Percentiles rank a stretch among this genome's conserved stretches.
Evolutionary conservation across 1,140 invertebrate species (phyloP).

Genomic region (Periplaneta americana): DNA sequence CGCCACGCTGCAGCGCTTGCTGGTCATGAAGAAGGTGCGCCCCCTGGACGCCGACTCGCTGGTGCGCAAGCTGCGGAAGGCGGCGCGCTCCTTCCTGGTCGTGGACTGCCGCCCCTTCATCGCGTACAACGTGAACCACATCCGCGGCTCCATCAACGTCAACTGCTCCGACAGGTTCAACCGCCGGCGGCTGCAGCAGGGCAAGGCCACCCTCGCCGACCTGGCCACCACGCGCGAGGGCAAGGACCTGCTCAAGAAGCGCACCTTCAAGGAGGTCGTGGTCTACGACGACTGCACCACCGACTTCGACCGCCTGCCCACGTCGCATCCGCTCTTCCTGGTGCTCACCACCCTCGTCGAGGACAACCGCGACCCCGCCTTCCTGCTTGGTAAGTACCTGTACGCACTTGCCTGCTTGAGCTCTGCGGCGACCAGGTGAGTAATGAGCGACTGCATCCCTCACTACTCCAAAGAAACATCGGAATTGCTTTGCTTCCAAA

Average conservation of each 20-base stretch:
- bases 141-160: slow-evolving; percentile 66
- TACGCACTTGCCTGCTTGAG: too few relatives aligned
- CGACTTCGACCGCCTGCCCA: slow-evolving; percentile 51
- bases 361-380: slow-evolving; percentile 60
- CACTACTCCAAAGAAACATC: too few relatives aligned
- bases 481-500: too few relatives aligned
- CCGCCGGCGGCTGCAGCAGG: slow-evolving; percentile 57
- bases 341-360: slow-evolving; percentile 62
- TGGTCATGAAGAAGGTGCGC: slow-evolving; percentile 37
- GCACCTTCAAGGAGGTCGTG: slow-evolving; percentile 52
- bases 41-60: slow-evolving; percentile 32
- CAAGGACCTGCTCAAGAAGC: slow-evolving; percentile 55
- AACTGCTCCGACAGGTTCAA: slow-evolving; percentile 72
- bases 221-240: slow-evolving; percentile 55
- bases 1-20: slow-evolving; percentile 43
- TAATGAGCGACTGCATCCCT: too few relatives aligned
- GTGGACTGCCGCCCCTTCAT: slow-evolving; percentile 70
- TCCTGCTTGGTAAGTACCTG: slow-evolving; percentile 64
- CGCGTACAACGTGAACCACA: slow-evolving; percentile 64
- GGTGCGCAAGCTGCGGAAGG: slow-evolving; percentile 22
- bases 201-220: slow-evolving; percentile 60
- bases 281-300: slow-evolving; percentile 63
- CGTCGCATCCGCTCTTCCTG: slow-evolving; percentile 56
- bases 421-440: too few relatives aligned
- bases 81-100: slow-evolving; percentile 43